phyloP scores from a whole-genome alignment of 1,140 invertebrate genomes.

The Monomorium pharaonis region DNA sequence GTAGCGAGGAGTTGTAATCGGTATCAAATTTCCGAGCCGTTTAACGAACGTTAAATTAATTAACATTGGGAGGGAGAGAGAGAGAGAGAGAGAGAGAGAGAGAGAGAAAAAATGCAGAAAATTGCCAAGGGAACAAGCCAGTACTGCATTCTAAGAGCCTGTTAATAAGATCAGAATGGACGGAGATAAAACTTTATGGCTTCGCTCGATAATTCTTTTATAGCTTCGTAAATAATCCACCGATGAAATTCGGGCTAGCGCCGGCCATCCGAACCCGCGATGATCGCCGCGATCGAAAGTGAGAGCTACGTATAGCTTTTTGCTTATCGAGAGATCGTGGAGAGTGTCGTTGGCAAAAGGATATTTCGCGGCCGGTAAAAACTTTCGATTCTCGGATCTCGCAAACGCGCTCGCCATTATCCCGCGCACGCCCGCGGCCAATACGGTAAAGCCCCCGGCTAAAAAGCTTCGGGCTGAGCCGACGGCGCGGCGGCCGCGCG shows the following conservation, averaged over 20 bases:
- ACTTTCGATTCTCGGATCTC: conserved; percentile 44
- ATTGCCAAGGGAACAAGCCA: not conserved
- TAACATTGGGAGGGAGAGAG: not conserved
- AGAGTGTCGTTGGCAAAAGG: conserved; percentile 25
- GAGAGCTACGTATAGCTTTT: conserved; percentile 35
- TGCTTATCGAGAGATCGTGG: conserved; percentile 26
- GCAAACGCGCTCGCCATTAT: conserved; percentile 17
- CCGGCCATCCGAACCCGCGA: too few species aligned
- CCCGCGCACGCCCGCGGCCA: not conserved
- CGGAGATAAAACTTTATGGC: not conserved
- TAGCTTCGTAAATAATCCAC: not conserved
- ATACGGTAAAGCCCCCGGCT: too few species aligned
- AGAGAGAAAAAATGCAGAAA: too few species aligned
- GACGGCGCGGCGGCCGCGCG: not conserved
- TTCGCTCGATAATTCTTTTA: not conserved
- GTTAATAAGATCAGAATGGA: not conserved
- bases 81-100: not conserved
- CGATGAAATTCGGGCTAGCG: not conserved
- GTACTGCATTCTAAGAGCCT: not conserved
- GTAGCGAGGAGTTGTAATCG: not conserved
- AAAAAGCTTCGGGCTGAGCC: not conserved
- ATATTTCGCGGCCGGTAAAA: not conserved
- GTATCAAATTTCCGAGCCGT: not conserved
- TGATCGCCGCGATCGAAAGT: conserved; percentile 19
- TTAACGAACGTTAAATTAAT: not conserved